Base-by-base conservation (phyloP, 2,797 vertebrate species). In the Spinibarbus caldwelli region DNA sequence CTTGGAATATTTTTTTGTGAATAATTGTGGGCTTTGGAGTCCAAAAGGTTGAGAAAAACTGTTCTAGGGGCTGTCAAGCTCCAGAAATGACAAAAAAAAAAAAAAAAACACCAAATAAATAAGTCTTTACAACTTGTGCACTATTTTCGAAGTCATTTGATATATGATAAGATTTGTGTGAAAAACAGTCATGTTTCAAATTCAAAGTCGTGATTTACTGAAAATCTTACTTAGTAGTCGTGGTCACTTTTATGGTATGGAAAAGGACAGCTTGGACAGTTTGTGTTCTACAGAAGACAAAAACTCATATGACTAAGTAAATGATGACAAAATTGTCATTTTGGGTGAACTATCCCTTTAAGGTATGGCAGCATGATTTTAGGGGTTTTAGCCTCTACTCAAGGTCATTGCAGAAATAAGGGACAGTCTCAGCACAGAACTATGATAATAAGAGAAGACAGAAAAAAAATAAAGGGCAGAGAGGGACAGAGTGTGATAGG, bases 391-490 rank as follows among this genome's bases (percentile, higher is more conserved):
- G 80, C 21, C 21, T 36, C 47, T 43, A 62, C 80, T 41, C 84
- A 83, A 77, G 85, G 66, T 47, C 9, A 43, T 29, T 26, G 23
- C 64, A 47, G 73, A 34, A 82, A 59, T 41, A 34, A 12, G 67
- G 15, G 23, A 14, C 49, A 5, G 54, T 8, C n/a, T 66, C 3
- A 3, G 62, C 31, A 66, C 54, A 47, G 26, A 26, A 8, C 41
- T 31, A 64, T 76, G 34, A 57, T 80, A 75, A 64, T 49, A 52
- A 76, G 49, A 86, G 45, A 38, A 26, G 80, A 80, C 4, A 12
- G 5, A 34, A 29, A 19, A 14, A 47, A 83, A 41, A 52, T 29
- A 47, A 57, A 68, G 88, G 41, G 8, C 15, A 90, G 90, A 68
- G 57, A 9, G 68, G 34, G 59, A 52, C 78, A 23, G 59, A 15